phyloP scores from a whole-genome alignment of 2,888 invertebrate species.

The Rhagonycha lutea region DNA sequence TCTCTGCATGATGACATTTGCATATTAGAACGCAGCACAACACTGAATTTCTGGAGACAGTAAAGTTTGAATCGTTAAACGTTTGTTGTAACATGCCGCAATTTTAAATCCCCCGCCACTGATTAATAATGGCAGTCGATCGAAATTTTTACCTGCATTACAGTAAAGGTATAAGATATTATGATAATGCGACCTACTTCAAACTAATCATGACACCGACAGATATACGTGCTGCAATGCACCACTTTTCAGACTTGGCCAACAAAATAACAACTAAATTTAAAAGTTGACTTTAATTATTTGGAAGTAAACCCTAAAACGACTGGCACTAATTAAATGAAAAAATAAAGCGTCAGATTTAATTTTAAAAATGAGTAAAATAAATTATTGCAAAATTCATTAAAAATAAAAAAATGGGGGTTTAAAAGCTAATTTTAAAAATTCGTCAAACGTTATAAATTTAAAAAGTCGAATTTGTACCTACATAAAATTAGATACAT shows the following conservation, averaged over 20 bases:
- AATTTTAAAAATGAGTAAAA: background rate
- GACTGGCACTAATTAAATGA: background rate
- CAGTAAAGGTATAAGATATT: constrained; percentile 45
- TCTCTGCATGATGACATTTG: background rate
- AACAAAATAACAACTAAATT: constrained; percentile 20
- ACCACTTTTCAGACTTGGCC: constrained; percentile 30
- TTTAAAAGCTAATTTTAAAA: background rate
- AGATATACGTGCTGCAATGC: constrained; percentile 44
- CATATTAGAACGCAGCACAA: background rate
- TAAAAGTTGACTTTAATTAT: constrained; percentile 8
- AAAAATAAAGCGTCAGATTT: background rate
- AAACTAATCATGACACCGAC: constrained; percentile 47
- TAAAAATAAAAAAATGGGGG: background rate
- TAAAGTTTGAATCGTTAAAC: background rate
- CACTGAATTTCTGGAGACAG: background rate
- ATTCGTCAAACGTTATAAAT: background rate
- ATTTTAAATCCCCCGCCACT: constrained; percentile 23
- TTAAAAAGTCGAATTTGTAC: background rate
- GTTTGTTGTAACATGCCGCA: background rate
- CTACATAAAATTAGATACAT: background rate
- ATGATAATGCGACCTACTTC: constrained; percentile 51
- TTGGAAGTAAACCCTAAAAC: background rate
- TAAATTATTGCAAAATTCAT: background rate
- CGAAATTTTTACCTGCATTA: constrained; percentile 47
- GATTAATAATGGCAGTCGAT: constrained; percentile 27